These are phyloP conservation scores for Strix uralensis DNA, from an alignment of 2,113 vertebrate species.

Conservation along the genomic window DNA sequence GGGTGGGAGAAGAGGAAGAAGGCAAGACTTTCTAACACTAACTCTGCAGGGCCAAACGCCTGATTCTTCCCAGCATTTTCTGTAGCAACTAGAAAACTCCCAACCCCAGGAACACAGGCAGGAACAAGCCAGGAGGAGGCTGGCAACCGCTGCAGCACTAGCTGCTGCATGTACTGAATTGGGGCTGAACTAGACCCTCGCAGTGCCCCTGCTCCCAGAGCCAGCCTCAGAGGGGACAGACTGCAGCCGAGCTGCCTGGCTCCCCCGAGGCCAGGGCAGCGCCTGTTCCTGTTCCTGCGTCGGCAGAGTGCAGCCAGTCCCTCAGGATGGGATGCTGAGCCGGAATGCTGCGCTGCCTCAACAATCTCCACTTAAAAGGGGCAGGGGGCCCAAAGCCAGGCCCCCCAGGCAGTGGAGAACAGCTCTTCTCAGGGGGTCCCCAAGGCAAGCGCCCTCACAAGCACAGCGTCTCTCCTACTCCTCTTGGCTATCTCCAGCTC, in stretches of 20 bases:
- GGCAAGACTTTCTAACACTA: neutral
- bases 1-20: neutral
- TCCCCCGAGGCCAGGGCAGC: neutral
- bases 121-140: neutral
- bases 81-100: neutral
- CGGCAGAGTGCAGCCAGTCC: neutral
- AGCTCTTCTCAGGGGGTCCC: neutral
- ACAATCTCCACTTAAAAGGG: neutral
- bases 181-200: neutral
- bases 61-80: neutral
- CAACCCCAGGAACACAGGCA: neutral
- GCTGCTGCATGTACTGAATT: neutral
- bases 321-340: neutral
- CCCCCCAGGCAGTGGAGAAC: neutral
- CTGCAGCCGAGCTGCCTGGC: neutral
- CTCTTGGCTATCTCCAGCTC: conserved; percentile 19
- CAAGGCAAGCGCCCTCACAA: neutral
- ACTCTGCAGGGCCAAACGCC: neutral
- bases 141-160: neutral
- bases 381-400: neutral
- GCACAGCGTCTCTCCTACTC: neutral
- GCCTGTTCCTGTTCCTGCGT: neutral
- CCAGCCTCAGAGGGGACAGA: neutral
- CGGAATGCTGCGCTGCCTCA: neutral
- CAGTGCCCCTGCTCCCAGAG: neutral